Conservation (phyloP, 2,797 vertebrate genomes). For the Agapornis canus region DNA sequence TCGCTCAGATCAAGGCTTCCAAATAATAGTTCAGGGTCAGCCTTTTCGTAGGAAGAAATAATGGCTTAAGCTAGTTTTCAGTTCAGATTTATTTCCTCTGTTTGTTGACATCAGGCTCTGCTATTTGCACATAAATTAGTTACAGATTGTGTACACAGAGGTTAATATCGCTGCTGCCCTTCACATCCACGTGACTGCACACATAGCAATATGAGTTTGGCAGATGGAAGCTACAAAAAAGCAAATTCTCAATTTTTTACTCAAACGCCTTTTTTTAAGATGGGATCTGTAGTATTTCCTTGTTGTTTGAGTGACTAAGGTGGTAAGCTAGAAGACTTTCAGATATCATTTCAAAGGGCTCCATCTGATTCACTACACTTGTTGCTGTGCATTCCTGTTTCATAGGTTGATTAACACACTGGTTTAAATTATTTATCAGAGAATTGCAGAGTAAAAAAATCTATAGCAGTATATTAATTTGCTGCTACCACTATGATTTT, state of each 20-base stretch:
- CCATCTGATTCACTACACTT: not conserved
- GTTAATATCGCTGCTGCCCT: slow-evolving; percentile 40
- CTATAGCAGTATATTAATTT: not conserved
- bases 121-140: slow-evolving; percentile 38
- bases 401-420: not conserved
- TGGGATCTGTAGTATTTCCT: not conserved
- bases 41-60: not conserved
- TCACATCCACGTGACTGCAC: slow-evolving; percentile 10
- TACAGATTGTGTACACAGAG: slow-evolving; percentile 10
- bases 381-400: slow-evolving; percentile 35
- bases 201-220: slow-evolving; percentile 34
- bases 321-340: not conserved
- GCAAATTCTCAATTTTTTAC: slow-evolving; percentile 55
- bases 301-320: not conserved
- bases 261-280: slow-evolving; percentile 31
- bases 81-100: not conserved
- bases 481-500: not conserved
- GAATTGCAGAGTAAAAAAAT: not conserved
- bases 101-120: not conserved
- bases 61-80: not conserved
- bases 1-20: not conserved
- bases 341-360: not conserved
- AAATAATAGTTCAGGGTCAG: not conserved
- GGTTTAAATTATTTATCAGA: not conserved
- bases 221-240: slow-evolving; percentile 54